These are phyloP conservation scores for Atrichornis clamosus DNA, from an alignment of 2,113 vertebrate genomes.

Conservation along the genomic window DNA sequence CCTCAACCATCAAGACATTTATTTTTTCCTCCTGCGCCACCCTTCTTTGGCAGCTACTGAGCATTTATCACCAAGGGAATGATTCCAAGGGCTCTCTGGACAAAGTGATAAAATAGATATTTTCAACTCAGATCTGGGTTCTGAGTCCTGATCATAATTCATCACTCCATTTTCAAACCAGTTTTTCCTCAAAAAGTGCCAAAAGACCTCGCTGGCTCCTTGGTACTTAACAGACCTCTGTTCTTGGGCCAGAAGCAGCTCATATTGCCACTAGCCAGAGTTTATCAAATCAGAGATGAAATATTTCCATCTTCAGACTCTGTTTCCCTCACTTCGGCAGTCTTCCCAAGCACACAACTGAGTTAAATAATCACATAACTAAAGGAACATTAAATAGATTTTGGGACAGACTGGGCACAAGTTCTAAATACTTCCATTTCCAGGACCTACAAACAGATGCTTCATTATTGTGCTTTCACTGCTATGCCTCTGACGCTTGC, in stretches of 20 bases:
- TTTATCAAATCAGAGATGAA: background rate
- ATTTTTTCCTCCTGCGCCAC: background rate
- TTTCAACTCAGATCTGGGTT: background rate
- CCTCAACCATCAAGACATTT: background rate
- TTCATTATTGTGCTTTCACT: background rate
- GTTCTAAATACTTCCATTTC: background rate
- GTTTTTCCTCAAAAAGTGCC: background rate
- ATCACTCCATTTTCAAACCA: background rate
- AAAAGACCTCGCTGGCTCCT: background rate
- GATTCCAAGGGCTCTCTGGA: background rate
- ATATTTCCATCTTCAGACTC: background rate
- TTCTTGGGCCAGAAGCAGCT: background rate
- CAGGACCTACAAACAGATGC: background rate
- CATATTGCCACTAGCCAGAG: background rate
- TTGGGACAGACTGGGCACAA: background rate
- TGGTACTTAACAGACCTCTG: background rate
- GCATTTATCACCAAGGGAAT: background rate
- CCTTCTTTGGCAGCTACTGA: background rate
- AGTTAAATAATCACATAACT: background rate
- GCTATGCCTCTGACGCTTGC: background rate
- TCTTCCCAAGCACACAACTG: background rate
- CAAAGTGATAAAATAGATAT: background rate
- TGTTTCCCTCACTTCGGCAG: background rate
- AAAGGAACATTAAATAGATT: background rate
- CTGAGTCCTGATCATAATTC: background rate